Evolutionary conservation across 2,888 invertebrate species (phyloP), one percentile per base, ranked within the genome.

Genomic region (Gnatocerus cornutus): DNA sequence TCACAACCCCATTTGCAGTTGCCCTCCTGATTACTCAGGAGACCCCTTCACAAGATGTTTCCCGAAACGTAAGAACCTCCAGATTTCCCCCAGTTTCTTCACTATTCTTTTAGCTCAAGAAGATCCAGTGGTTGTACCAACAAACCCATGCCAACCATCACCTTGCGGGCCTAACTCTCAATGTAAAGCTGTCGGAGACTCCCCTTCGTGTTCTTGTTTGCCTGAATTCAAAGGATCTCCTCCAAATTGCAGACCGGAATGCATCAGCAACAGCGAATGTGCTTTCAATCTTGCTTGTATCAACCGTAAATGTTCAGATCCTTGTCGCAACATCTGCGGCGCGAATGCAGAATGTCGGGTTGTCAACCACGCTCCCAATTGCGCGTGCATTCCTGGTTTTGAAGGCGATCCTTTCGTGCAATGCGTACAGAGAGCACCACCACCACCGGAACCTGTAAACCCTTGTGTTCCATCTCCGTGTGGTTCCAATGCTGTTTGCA

Each of bases 131-230:
- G 79, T 79, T 53, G 71, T 80, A 73, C 77, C 83, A 53, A 88
- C 87, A 43, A 89, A 93, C 84, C 92, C 93, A 56, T 94, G 94
- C 80, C 79, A 90, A 61, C 93, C 93, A 13, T 91, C 93, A 37
- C 93, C 94, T 0, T 95, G 95, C 81, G 95, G 95, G 10, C 89
- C 90, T 73, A 93, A 95, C 83, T 92, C 94, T 65, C 91, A 92
- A 80, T 91, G 91, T 73, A 85, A 86, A 66, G 86, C 87, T 48
- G 86, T 87, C 7, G 88, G 87, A 5, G 88, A 88, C n/a, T 87
- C 87, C 71, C 89, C 91, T 0, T 89, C 90, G 0, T 93, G 93
- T 77, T 88, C 89, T 1, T 92, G 92, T 74, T 80, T 89, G 52
- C 84, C 86, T 9, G 89, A 88, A 70, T 92, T 91, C 74, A 86